phyloP scores from a whole-genome alignment of 2,113 vertebrate genomes.

The Alectura lathami region DNA sequence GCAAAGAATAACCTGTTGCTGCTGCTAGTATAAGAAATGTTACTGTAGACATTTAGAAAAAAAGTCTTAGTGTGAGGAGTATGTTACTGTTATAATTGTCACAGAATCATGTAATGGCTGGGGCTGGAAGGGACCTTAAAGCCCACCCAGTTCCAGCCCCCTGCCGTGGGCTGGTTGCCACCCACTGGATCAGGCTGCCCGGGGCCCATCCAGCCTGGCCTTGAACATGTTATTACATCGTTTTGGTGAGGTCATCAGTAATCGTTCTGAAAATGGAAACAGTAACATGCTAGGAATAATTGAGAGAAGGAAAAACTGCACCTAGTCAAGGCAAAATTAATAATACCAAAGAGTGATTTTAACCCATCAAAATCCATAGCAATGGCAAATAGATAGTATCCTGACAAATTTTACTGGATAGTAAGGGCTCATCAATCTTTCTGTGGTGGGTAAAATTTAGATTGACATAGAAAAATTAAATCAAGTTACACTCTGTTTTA shows the following conservation, averaged over 20 bases:
- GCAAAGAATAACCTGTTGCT: background rate
- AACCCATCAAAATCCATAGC: background rate
- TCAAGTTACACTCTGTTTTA: background rate
- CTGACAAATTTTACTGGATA: background rate
- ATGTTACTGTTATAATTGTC: background rate
- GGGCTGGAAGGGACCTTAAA: no score
- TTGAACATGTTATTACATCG: background rate
- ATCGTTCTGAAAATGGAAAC: background rate
- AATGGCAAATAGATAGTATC: background rate
- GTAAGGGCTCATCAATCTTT: background rate
- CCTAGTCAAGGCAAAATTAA: background rate
- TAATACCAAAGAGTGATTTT: background rate
- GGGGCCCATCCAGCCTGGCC: no score
- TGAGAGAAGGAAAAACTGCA: background rate
- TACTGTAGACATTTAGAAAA: background rate
- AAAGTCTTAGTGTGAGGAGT: background rate
- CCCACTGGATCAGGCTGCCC: no score
- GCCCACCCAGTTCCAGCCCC: no score
- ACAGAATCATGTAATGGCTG: no score
- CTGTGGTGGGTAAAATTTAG: background rate
- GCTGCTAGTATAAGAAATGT: background rate
- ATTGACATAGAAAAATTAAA: background rate
- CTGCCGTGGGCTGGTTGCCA: no score
- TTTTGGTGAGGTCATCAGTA: background rate
- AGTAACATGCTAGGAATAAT: background rate